Evolutionary conservation across 1,140 invertebrate species (phyloP).

Genomic region (Riptortus pedestris): DNA sequence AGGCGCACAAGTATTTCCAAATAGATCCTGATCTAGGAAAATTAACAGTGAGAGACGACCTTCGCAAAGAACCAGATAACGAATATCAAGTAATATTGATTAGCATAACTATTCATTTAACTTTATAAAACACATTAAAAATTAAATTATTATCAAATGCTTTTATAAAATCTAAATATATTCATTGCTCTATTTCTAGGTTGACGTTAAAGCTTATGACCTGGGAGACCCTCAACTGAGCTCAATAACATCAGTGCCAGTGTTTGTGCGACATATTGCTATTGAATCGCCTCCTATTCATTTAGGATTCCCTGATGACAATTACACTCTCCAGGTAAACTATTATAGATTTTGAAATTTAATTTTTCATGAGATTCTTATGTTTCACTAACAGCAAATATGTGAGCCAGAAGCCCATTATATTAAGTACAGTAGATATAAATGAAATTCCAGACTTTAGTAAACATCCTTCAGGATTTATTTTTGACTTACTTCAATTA

Average conservation of each 20-base stretch:
- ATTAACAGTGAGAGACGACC: slow-evolving; percentile 64
- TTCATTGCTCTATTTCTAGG: no score
- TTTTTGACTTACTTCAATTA: no score
- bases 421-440: no score
- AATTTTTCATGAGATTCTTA: neutral
- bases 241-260: slow-evolving; percentile 63
- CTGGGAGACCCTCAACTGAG: slow-evolving; percentile 72
- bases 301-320: slow-evolving; percentile 69
- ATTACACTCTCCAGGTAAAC: slow-evolving; percentile 51
- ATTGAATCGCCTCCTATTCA: slow-evolving; percentile 55
- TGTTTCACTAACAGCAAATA: no score
- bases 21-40: slow-evolving; percentile 73
- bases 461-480: no score
- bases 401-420: no score
- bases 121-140: neutral
- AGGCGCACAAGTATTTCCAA: slow-evolving; percentile 71
- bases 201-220: slow-evolving; percentile 78
- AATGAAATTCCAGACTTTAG: no score
- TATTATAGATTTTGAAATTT: neutral
- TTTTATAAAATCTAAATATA: no score
- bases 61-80: slow-evolving; percentile 70
- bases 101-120: no score
- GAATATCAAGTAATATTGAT: slow-evolving; percentile 60
- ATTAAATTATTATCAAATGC: neutral
- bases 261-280: slow-evolving; percentile 71